phyloP scores from a whole-genome alignment of 1,140 invertebrate genomes.

The Calliphora vicina region DNA sequence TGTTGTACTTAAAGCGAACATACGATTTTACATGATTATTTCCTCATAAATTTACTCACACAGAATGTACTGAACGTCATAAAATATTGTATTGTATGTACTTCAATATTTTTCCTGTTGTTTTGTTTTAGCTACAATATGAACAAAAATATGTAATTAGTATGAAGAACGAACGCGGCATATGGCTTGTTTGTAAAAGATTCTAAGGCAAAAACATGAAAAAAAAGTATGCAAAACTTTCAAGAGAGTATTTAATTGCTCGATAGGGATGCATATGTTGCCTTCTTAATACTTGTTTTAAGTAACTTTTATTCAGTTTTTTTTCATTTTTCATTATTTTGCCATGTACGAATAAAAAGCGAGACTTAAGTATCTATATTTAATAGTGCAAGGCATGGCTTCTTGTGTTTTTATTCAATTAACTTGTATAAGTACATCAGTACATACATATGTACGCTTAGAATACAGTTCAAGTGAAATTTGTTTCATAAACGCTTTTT shows the following conservation, averaged over 20 bases:
- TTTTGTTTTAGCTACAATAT: neutral
- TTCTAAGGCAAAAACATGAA: neutral
- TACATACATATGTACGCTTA: neutral
- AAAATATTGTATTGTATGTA: neutral
- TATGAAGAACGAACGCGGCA: conserved; percentile 25
- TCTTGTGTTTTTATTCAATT: conserved; percentile 5
- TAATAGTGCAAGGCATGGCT: neutral
- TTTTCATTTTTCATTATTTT: no score
- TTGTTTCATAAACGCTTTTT: neutral
- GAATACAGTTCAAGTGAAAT: neutral
- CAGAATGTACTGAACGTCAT: no score
- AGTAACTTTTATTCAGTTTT: neutral
- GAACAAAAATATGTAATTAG: neutral
- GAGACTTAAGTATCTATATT: neutral
- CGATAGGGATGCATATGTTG: neutral
- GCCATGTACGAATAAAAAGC: neutral
- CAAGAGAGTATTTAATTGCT: neutral
- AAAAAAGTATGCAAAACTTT: neutral
- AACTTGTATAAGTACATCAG: neutral
- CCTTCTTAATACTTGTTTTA: conserved; percentile 1
- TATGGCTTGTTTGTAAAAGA: conserved; percentile 20
- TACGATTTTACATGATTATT: neutral
- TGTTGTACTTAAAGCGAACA: neutral
- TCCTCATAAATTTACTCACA: neutral
- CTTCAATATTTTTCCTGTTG: neutral